These are phyloP conservation scores for Synergus japonicus DNA, from an alignment of 2,888 invertebrate genomes.

Conservation along the genomic window DNA sequence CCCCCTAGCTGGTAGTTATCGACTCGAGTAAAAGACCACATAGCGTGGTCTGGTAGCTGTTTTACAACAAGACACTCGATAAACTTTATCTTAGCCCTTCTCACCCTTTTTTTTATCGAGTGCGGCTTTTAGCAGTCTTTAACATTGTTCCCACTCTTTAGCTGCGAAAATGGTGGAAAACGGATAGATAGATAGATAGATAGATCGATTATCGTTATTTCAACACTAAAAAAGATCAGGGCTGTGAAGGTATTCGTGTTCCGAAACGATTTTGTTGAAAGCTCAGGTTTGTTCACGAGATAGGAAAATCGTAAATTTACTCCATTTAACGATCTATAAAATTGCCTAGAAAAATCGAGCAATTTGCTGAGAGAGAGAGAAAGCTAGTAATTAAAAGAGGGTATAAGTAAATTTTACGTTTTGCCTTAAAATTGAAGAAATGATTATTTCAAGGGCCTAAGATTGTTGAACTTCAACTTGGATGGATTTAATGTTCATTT, in stretches of 20 bases:
- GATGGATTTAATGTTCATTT: background rate
- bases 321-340: background rate
- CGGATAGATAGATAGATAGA: background rate
- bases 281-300: background rate
- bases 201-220: background rate
- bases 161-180: background rate
- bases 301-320: background rate
- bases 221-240: background rate
- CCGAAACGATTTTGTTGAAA: background rate
- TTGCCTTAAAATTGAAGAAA: too few relatives aligned
- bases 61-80: constrained; percentile 38
- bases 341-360: background rate
- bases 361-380: background rate
- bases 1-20: constrained; percentile 22
- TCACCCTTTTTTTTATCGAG: background rate
- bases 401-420: too few relatives aligned
- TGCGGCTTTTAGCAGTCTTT: background rate
- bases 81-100: constrained; percentile 20
- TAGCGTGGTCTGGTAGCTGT: constrained; percentile 23
- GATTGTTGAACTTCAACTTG: too few relatives aligned
- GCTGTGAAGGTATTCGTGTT: background rate
- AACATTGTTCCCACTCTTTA: background rate
- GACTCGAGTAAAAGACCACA: constrained; percentile 21
- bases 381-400: too few relatives aligned
- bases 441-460: too few relatives aligned